Percentiles rank a stretch among this genome's conserved stretches.
Evolutionary conservation across 2,888 invertebrate species (phyloP).

Genomic region (Acrobasis suavella): DNA sequence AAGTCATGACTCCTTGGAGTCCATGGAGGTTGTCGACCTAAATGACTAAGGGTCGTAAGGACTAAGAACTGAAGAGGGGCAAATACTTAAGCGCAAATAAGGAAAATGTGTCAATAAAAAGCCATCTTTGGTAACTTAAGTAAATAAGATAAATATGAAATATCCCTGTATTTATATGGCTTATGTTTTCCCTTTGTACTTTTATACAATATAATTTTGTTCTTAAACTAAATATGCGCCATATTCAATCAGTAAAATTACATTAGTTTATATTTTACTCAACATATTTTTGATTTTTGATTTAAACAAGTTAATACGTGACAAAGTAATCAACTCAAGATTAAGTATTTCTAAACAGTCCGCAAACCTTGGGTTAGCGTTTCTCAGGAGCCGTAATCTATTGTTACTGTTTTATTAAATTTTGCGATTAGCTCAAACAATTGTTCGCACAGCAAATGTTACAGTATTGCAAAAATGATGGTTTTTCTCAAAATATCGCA

Average conservation of each 20-base stretch:
- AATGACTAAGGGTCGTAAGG: constrained; percentile 19
- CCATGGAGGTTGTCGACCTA: constrained; percentile 12
- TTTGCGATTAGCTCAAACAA: constrained; percentile 39
- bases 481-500: too few relatives aligned
- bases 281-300: not conserved
- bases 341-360: constrained; percentile 31
- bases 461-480: constrained; percentile 32
- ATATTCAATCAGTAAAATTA: too few relatives aligned
- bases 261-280: too few relatives aligned
- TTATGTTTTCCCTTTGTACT: too few relatives aligned
- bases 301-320: not conserved
- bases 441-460: constrained; percentile 42
- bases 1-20: constrained; percentile 16
- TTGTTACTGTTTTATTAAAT: constrained; percentile 48
- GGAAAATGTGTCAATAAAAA: constrained; percentile 9
- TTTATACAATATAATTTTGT: too few relatives aligned
- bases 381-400: constrained; percentile 35
- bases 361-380: constrained; percentile 33
- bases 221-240: too few relatives aligned
- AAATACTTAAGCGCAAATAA: constrained; percentile 1
- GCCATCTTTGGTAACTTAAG: not conserved
- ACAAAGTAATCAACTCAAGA: constrained; percentile 13
- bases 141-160: not conserved
- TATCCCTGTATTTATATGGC: too few relatives aligned
- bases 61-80: not conserved